These are phyloP conservation scores for Arbacia lixula DNA, from an alignment of 53 echinoderm and acorn worm genomes.

Conservation along the genomic window DNA sequence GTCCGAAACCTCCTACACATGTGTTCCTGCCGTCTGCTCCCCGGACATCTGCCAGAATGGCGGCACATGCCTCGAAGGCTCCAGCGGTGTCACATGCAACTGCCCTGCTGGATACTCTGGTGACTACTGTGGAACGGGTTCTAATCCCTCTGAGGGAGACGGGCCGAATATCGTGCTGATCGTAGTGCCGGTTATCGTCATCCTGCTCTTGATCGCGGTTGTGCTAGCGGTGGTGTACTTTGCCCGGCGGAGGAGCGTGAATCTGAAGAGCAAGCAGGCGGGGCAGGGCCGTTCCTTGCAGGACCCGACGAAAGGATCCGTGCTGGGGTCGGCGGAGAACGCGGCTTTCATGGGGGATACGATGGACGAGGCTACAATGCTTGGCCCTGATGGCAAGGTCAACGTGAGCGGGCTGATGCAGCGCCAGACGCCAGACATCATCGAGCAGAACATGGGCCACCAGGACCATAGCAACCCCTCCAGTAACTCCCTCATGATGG, in stretches of 20 bases:
- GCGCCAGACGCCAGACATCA: slow-evolving; percentile 85
- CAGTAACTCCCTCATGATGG: slow-evolving; percentile 70
- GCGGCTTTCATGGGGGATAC: slow-evolving; percentile 72
- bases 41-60: slow-evolving; percentile 52
- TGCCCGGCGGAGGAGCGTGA: slow-evolving; percentile 49
- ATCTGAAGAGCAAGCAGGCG: slow-evolving; percentile 47
- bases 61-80: slow-evolving; percentile 27
- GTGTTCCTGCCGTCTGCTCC: slow-evolving; percentile 25
- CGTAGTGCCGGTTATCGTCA: slow-evolving; percentile 53
- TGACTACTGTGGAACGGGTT: slow-evolving; percentile 15
- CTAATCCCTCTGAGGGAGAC: background rate
- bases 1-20: slow-evolving; percentile 63
- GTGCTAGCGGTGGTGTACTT: slow-evolving; percentile 52
- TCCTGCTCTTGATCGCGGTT: slow-evolving; percentile 66
- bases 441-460: slow-evolving; percentile 76
- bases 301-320: slow-evolving; percentile 1
- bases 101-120: slow-evolving; percentile 54
- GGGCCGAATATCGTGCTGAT: slow-evolving; percentile 41
- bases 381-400: slow-evolving; percentile 57
- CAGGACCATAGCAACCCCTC: slow-evolving; percentile 61
- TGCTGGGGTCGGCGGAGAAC: slow-evolving; percentile 72
- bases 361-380: slow-evolving; percentile 92
- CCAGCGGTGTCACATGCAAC: slow-evolving; percentile 19
- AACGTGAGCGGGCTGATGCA: slow-evolving; percentile 54
- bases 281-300: background rate